Conservation (phyloP, 2,888 invertebrate species). For the Ametastegia equiseti region DNA sequence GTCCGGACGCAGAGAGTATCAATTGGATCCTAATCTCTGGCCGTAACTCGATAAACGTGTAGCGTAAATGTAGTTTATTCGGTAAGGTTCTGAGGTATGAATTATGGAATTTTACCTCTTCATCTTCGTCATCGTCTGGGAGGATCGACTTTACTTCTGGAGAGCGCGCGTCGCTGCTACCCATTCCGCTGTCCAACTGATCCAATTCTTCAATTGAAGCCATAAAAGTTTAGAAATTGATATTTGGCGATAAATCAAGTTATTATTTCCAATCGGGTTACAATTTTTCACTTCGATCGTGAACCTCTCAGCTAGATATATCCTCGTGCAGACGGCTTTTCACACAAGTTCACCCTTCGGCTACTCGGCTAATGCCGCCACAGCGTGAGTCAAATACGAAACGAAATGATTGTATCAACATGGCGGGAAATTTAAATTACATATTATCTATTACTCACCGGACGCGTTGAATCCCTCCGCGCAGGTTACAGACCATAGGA, state of each 20-base stretch:
- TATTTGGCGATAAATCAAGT: slow-evolving; percentile 5
- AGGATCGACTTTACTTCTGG: slow-evolving; percentile 71
- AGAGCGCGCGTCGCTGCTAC: slow-evolving; percentile 69
- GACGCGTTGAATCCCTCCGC: neutral
- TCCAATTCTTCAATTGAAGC: slow-evolving; percentile 69
- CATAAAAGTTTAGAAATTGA: slow-evolving; percentile 59
- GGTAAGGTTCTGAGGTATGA: neutral
- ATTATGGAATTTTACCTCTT: slow-evolving; percentile 64
- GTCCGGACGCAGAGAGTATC: neutral
- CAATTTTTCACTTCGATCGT: neutral
- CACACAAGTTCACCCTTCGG: slow-evolving; percentile 6
- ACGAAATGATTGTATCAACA: neutral
- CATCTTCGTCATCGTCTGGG: slow-evolving; percentile 69
- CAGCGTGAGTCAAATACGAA: slow-evolving; percentile 25
- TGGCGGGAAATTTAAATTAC: neutral
- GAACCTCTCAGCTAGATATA: neutral
- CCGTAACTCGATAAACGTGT: neutral
- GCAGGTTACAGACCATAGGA: slow-evolving; percentile 6
- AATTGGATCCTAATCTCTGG: neutral
- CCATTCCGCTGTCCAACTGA: slow-evolving; percentile 69
- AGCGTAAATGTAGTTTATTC: neutral
- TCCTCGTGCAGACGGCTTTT: slow-evolving; percentile 46
- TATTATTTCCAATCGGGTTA: neutral
- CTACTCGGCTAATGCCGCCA: slow-evolving; percentile 24
- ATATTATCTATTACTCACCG: neutral